Base-by-base conservation (phyloP, 1,140 invertebrate species). In the Aphelenchoides fujianensis region DNA sequence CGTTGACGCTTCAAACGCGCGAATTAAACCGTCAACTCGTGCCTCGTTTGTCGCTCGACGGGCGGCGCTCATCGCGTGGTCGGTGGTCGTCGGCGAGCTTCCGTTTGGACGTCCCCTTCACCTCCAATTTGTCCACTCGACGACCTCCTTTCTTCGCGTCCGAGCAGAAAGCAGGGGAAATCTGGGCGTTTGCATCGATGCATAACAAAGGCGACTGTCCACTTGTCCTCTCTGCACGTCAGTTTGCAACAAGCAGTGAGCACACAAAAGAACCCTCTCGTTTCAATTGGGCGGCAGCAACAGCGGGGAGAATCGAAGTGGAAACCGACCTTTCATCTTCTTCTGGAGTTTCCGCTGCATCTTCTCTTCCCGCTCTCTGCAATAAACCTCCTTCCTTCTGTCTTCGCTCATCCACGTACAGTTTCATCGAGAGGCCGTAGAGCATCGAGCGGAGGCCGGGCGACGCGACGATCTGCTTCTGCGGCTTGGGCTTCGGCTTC, bases 301-400 rank as follows among this genome's bases (percentile, higher is more conserved):
- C 55, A 5, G 28, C 34, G 7, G 7, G 34, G n/a, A n/a, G n/a
- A n/a, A n/a, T n/a, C n/a, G n/a, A 59, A 59, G 55, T 59, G 23
- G 5, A 66, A 66, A 36, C 36, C 53, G 31, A 66, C 63, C 32
- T 34, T 66, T 34, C 32, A 35, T 66, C 35, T 73, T 73, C 69
- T 52, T 70, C n/a, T 52, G 72, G 7, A 74, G 37, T 53, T 73
- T 73, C 16, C 64, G 70, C 31, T 62, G 54, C 19, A 73, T 27
- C 34, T 72, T 73, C 35, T 73, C 71, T 41, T 73, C 71, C 37
- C 55, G 72, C 53, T 73, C 71, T 62, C 70, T 71, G 35, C 23
- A 71, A n/a, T n/a, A n/a, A n/a, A n/a, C n/a, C n/a, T n/a, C n/a
- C n/a, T n/a, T n/a, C n/a, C n/a, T n/a, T n/a, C n/a, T n/a, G n/a